Evolutionary conservation across 2,113 vertebrate species (phyloP), one percentile per base, ranked within the genome.

Genomic region (Speoplatyrhinus poulsoni): DNA sequence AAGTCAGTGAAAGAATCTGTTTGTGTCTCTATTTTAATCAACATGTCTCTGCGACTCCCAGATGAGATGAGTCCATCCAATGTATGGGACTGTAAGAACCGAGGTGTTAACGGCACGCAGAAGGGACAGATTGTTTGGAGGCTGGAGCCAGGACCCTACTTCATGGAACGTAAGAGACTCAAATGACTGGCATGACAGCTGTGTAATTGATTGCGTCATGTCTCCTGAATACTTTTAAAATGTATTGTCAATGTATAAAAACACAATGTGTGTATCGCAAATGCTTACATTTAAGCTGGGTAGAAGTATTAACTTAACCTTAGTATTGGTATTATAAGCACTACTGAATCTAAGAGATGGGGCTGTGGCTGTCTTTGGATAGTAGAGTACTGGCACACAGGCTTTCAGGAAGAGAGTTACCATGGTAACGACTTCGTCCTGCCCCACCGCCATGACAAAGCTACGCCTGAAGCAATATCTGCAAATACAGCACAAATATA

Each of bases 21-120:
- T 41, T 41, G 36, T 41, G 36, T 41, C 36, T 41, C 36, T 41
- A 5, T 32, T 3, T 15, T 32, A 52, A 49, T 17, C 26, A 55
- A 81, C 32, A 32, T 3, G n/a, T 56, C 12, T 46, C 4, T 32
- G 32, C 9, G 65, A 76, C 66, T 87, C 80, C 48, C 86, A 99
- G 98, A 99, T 94, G 98, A 99, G 87, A 98, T 94, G 80, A 98
- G 94, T 86, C 96, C 96, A 64, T 96, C 96, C 79, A 99, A 99
- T 54, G 95, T 99, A 87, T 99, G 98, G 98, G 98, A 99, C 92
- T 99, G 97, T 80, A 99, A 99, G 90, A 99, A 99, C 77, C 90
- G 98, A 74, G 98, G 98, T 49, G 96, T 99, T 72, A 99, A 97
- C 9, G 98, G 98, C 52, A 98, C 96, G 0, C 97, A 99, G 76